Base-by-base conservation (phyloP, 2,113 vertebrate genomes). In the Megaptera novaeangliae region DNA sequence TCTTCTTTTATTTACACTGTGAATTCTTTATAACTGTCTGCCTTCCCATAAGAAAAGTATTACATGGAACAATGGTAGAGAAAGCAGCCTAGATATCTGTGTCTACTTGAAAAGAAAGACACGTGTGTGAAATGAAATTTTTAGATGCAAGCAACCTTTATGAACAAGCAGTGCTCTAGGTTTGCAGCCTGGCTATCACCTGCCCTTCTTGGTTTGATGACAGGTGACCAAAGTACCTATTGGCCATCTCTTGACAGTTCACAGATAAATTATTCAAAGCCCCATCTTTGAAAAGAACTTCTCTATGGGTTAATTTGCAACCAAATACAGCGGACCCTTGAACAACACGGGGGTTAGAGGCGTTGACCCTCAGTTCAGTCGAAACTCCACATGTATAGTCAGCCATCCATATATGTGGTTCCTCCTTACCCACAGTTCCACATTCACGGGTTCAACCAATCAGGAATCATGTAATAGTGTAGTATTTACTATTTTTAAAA, bases 271-370 rank as follows among this genome's bases (percentile, higher is more conserved):
- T 11, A 96, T 49, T 29, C 66, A 83, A 92, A 44, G 7, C 36
- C 12, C 9, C 41, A 74, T 82, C 72, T 95, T 88, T 72, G 46
- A 91, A 93, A 91, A 90, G 8, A 95, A 96, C 8, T 95, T 95
- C 55, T 94, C 81, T 88, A 25, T 77, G 11, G 4, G 1, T 92
- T 97, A 83, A 82, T 66, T 25, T 95, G 57, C 18, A 88, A 91
- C 18, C 61, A 97, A 93, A 72, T 72, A 80, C 13, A 57, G 52
- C 39, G 57, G 52, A 80, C 77, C 21, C 12, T 23, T 57, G 52
- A 57, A n/a, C n/a, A 80, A 57, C n/a, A 80, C 27, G 34, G 34
- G 52, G 55, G 52, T 57, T 57, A 57, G 77, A 57, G n/a, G 34
- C 23, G 15, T 23, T 1, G 13, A 80, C 52, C 75, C 34, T 52